A percentile compares a stretch with the other conserved stretches of the same genome.
Conservation (phyloP, 1,140 invertebrate genomes). For the Cheumatopsyche charites region DNA sequence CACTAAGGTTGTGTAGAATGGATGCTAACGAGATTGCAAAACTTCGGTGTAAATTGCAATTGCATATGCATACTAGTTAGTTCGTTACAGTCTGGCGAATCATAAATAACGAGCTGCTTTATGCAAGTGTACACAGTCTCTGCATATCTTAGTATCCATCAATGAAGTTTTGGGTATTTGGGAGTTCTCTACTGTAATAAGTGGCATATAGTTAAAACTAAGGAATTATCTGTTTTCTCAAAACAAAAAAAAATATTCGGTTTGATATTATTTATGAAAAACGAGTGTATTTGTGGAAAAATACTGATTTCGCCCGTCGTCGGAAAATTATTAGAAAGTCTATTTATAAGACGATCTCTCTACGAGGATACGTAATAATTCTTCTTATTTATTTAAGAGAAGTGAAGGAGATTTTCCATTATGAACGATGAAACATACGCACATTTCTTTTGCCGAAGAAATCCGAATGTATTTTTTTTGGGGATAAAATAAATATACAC, state of each 20-base stretch:
- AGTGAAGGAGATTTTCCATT: too few species aligned
- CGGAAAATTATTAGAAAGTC: conserved; percentile 1
- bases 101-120: conserved; percentile 29
- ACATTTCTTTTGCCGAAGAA: not conserved
- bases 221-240: too few species aligned
- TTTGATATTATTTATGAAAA: conserved; percentile 30
- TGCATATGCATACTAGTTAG: conserved; percentile 34
- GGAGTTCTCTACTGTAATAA: too few species aligned
- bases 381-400: too few species aligned
- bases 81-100: conserved; percentile 29
- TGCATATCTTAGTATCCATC: not conserved
- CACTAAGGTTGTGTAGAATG: too few species aligned
- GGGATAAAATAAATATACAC: not conserved
- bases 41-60: conserved; percentile 5
- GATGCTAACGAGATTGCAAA: too few species aligned
- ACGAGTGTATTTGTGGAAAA: conserved; percentile 11
- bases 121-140: not conserved
- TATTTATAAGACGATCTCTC: not conserved
- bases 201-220: too few species aligned
- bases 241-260: too few species aligned
- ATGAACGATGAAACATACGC: not conserved
- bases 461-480: not conserved
- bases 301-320: conserved; percentile 11
- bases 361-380: too few species aligned
- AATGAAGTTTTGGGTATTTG: too few species aligned